Evolutionary conservation across 2,888 invertebrate genomes (phyloP), one percentile per base, ranked within the genome.

Genomic region (Caenorhabditis sp.): DNA sequence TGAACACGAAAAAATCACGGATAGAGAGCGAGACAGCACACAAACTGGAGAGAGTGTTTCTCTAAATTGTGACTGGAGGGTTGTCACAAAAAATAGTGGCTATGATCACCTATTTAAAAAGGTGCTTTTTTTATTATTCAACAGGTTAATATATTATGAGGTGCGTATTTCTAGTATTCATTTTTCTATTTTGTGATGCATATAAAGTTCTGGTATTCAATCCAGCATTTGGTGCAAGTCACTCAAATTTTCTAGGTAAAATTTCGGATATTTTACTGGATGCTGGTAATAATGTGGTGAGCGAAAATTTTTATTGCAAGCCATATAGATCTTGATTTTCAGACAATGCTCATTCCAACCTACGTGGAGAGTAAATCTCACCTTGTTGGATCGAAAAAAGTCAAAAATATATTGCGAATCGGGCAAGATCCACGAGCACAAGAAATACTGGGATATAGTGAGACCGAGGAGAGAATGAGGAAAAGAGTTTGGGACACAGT

Each of bases 271-370:
- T 73, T 23, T 49, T 78, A 1, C 63, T 70, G 1, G 69, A 72
- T 38, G 78, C 67, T 14, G 78, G 78, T 10, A 65, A 78, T 61
- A 66, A 78, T 53, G 75, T 78, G 54, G 78, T 78, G n/a, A 59
- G 63, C 60, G n/a, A n/a, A n/a, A n/a, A n/a, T 64, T 59, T 27
- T n/a, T n/a, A n/a, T n/a, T n/a, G n/a, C n/a, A 8, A n/a, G n/a
- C n/a, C n/a, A n/a, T n/a, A n/a, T n/a, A n/a, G n/a, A n/a, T n/a
- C n/a, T n/a, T n/a, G n/a, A n/a, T n/a, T n/a, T 70, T 60, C 26
- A 72, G 71, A 71, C 71, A 3, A 71, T 71, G 71, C 25, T 71
- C 4, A 71, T 71, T 21, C 71, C 71, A 14, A 52, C 63, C 12
- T 71, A 57, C 36, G 53, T 60, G 0, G 53, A 67, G 10, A 23